Evolutionary conservation across 2,113 vertebrate genomes (phyloP).

Genomic region (Ariopsis seemanni): DNA sequence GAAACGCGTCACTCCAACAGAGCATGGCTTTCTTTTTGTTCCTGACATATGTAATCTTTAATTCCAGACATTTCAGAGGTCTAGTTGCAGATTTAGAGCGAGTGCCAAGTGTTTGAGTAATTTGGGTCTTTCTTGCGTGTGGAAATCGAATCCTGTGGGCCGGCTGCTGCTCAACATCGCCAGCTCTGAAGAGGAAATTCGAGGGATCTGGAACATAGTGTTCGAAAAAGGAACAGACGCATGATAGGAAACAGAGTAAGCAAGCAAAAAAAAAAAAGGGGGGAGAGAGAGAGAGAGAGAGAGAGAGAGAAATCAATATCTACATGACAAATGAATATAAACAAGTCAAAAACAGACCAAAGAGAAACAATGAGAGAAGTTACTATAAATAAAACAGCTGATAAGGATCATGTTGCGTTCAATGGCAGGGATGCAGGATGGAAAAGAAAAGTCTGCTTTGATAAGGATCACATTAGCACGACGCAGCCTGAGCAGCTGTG

Average conservation of each 20-base stretch:
- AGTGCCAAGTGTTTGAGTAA: constrained; percentile 1
- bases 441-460: constrained; percentile 49
- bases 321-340: neutral
- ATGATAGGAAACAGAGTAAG: neutral
- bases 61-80: constrained; percentile 19
- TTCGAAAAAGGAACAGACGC: neutral
- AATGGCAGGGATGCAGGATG: constrained; percentile 38
- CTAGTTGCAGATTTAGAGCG: constrained; percentile 3
- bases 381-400: constrained; percentile 6
- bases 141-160: neutral
- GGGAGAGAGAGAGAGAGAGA: neutral
- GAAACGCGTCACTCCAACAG: neutral
- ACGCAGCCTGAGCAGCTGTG: constrained; percentile 21
- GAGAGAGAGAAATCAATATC: neutral
- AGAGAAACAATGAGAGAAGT: neutral
- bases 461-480: constrained; percentile 57
- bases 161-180: constrained; percentile 4
- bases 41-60: constrained; percentile 15
- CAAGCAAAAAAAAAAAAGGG: neutral
- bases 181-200: constrained; percentile 5
- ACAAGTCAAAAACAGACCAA: neutral
- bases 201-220: constrained; percentile 39
- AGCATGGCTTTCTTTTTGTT: neutral
- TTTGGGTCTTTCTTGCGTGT: neutral
- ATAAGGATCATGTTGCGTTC: neutral